Evolutionary conservation across 2,888 invertebrate species (phyloP), one percentile per base, ranked within the genome.

Genomic region (Chydorus sphaericus): DNA sequence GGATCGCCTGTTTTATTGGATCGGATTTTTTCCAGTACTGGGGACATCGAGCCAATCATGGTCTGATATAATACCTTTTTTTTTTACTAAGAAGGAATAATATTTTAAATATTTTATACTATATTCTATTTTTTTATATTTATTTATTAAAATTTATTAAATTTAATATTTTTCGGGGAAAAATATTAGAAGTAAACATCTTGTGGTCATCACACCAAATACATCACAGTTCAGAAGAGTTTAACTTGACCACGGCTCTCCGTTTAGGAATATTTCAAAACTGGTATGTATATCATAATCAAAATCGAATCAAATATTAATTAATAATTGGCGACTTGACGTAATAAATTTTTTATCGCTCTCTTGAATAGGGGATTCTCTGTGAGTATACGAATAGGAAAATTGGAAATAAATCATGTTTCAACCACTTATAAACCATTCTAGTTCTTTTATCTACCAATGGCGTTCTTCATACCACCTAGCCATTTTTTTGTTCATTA

Each of bases 11-110:
- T 0, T 83, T 86, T 0, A 63, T 92, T 2, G 82, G 80, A 0
- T 85, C 89, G 0, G 89, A 90, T 68, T 84, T 89, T 66, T 83
- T 84, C 65, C 92, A 91, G 68, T 92, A 92, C 67, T 88, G 91
- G 86, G 81, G 87, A 63, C 92, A 92, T 66, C 75, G 91, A 66
- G 84, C 85, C 33, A 85, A 86, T 64, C 92, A 92, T 70, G 90
- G 90, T 90, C 64, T 62, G 64, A 16, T 11, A 31, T 20, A 2
- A 23, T 28, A 29, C 8, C 30, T 20, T n/a, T n/a, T n/a, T n/a
- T n/a, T n/a, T n/a, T n/a, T n/a, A n/a, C n/a, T n/a, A n/a, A n/a
- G n/a, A n/a, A n/a, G n/a, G n/a, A n/a, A n/a, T n/a, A n/a, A n/a
- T n/a, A n/a, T n/a, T n/a, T n/a, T n/a, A n/a, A n/a, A n/a, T n/a